phyloP scores from a whole-genome alignment of 2,797 vertebrate species.

The Rhinoraja longicauda region DNA sequence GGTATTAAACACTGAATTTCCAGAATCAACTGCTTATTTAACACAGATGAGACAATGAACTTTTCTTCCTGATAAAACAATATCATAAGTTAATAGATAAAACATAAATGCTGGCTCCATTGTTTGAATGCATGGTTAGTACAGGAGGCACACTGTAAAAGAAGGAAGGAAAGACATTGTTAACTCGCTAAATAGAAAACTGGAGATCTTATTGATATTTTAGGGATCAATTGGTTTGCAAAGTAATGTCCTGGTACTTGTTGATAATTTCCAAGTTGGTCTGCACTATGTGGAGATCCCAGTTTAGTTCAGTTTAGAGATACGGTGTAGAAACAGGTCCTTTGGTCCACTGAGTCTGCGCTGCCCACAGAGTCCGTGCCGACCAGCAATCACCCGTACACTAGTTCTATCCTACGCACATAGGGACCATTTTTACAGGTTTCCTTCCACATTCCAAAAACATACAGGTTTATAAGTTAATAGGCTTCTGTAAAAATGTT shows the following conservation, averaged over 20 bases:
- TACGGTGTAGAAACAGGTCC: too few relatives aligned
- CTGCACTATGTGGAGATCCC: neutral
- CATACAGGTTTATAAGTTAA: too few relatives aligned
- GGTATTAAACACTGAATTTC: neutral
- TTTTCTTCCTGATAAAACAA: conserved; percentile 13
- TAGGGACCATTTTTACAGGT: too few relatives aligned
- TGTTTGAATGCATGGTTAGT: neutral
- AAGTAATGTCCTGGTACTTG: neutral
- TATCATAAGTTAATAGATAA: neutral
- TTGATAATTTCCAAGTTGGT: neutral
- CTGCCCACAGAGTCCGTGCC: too few relatives aligned
- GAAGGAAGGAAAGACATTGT: neutral
- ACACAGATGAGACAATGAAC: neutral
- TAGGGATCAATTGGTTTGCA: neutral
- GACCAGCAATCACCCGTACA: too few relatives aligned
- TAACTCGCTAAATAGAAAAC: neutral
- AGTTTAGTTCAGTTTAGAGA: too few relatives aligned
- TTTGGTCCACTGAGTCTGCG: too few relatives aligned
- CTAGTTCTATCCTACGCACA: too few relatives aligned
- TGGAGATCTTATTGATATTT: neutral
- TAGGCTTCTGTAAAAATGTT: too few relatives aligned
- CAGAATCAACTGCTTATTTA: neutral
- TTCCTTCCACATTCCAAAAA: too few relatives aligned
- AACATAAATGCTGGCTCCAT: neutral
- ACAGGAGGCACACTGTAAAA: neutral